Conservation (phyloP, 2,113 vertebrate species). For the Nettapus auritus region DNA sequence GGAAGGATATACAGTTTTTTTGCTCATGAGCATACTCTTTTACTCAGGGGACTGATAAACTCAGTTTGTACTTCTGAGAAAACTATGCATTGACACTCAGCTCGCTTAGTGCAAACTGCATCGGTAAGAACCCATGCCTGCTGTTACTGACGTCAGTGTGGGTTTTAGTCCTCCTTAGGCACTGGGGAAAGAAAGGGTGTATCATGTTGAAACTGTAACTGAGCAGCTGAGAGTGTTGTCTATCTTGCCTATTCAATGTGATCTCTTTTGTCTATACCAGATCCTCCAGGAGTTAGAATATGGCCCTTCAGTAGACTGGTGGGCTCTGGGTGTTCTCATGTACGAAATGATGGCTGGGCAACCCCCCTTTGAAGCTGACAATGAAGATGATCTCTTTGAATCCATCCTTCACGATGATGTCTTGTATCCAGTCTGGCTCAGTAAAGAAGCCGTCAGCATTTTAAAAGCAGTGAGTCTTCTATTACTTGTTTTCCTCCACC, state of each 20-base stretch:
- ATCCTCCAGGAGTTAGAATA: constrained; percentile 98
- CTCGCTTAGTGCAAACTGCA: neutral
- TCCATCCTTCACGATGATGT: constrained; percentile 99
- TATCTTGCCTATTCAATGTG: neutral
- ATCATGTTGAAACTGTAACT: neutral
- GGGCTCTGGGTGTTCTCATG: constrained; percentile 98
- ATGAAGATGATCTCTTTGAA: constrained; percentile 97
- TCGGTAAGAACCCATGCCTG: neutral
- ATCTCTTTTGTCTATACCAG: constrained; percentile 68
- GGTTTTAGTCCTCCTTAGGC: neutral
- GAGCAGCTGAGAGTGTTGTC: neutral
- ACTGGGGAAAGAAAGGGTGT: neutral
- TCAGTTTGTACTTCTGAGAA: constrained; percentile 16
- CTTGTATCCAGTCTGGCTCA: constrained; percentile 97
- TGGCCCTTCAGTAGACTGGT: constrained; percentile 96
- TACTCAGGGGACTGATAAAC: constrained; percentile 59
- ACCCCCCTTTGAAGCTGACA: constrained; percentile 96
- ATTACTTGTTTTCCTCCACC: constrained; percentile 2
- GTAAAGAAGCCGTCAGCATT: constrained; percentile 98
- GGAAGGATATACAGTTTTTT: constrained; percentile 43
- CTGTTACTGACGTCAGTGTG: neutral
- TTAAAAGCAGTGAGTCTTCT: constrained; percentile 88
- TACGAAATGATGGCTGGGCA: constrained; percentile 99
- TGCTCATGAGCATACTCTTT: neutral
- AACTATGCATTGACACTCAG: neutral